phyloP scores from a whole-genome alignment of 1,140 invertebrate species.

The Homalodisca vitripennis region DNA sequence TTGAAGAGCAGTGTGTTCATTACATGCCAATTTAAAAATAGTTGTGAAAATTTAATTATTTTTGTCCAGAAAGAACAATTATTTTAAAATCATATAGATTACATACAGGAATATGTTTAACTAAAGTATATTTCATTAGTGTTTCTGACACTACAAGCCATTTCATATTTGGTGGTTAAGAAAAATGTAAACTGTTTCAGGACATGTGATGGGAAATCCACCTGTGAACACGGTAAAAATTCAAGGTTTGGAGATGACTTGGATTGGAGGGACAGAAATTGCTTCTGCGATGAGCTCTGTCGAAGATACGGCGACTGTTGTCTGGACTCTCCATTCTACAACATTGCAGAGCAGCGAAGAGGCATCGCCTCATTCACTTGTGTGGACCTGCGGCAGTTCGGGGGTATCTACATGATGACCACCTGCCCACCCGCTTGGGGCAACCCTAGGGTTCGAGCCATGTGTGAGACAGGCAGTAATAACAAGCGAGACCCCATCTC shows the following conservation, averaged over 20 bases:
- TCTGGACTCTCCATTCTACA: slow-evolving; percentile 48
- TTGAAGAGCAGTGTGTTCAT: too few relatives aligned
- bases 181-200: too few relatives aligned
- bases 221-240: slow-evolving; percentile 30
- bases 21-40: too few relatives aligned
- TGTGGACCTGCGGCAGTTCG: slow-evolving; percentile 47
- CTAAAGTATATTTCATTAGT: too few relatives aligned
- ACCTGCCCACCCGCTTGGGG: slow-evolving; percentile 49
- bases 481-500: slow-evolving; percentile 49
- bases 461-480: slow-evolving; percentile 36
- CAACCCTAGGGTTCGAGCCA: slow-evolving; percentile 39
- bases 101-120: too few relatives aligned
- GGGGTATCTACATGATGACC: slow-evolving; percentile 51
- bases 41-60: too few relatives aligned
- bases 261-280: slow-evolving; percentile 51
- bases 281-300: slow-evolving; percentile 53
- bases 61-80: too few relatives aligned
- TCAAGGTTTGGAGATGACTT: slow-evolving; percentile 37
- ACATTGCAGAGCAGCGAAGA: slow-evolving; percentile 42
- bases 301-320: slow-evolving; percentile 55
- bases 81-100: too few relatives aligned
- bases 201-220: slow-evolving; percentile 40
- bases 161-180: too few relatives aligned
- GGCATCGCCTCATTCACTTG: slow-evolving; percentile 46
- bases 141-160: too few relatives aligned